Conservation (phyloP, 2,113 vertebrate species). For the Lethenteron reissneri region DNA sequence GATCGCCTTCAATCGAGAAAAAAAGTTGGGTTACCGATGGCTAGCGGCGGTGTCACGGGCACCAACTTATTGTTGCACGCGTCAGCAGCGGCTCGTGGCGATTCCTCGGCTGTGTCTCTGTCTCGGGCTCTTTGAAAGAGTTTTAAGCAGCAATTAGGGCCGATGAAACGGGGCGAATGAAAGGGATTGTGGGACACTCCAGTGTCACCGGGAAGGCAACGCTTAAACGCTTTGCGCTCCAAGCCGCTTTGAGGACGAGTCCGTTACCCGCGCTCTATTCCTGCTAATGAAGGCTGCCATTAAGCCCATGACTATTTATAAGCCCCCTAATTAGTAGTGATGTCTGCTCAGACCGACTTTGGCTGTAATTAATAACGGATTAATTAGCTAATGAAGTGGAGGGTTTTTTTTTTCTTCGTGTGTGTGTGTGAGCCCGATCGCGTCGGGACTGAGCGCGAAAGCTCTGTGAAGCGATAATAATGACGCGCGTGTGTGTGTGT, state of each 20-base stretch:
- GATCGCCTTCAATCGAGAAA: no score
- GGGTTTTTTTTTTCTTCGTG: neutral
- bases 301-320: conserved; percentile 7
- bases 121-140: no score
- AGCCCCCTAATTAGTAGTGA: conserved; percentile 4
- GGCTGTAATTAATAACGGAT: conserved; percentile 6
- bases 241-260: conserved; percentile 1
- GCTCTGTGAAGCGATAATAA: neutral
- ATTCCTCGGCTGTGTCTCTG: no score
- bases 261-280: neutral
- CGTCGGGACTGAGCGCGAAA: neutral
- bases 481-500: neutral
- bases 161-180: no score
- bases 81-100: no score
- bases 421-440: neutral
- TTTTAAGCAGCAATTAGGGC: no score
- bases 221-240: conserved; percentile 1
- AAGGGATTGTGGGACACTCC: no score
- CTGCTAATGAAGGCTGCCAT: neutral
- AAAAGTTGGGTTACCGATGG: no score
- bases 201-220: no score
- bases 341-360: conserved; percentile 6
- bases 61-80: no score
- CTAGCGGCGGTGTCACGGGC: no score
- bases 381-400: conserved; percentile 7